Evolutionary conservation across 2,113 vertebrate genomes (phyloP).

Genomic region (Malurus melanocephalus): DNA sequence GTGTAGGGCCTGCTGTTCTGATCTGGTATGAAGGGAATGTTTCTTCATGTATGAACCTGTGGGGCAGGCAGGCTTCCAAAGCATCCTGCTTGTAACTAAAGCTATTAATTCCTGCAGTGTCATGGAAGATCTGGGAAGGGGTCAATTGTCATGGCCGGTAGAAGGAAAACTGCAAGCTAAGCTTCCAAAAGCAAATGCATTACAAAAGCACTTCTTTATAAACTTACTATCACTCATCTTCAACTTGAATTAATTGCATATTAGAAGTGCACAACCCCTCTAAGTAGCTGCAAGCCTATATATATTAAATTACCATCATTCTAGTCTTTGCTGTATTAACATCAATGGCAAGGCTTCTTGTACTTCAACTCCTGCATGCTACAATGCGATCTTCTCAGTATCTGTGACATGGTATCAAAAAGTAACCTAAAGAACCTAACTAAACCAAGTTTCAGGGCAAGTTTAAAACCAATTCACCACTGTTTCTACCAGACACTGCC

Average conservation of each 20-base stretch:
- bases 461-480: not conserved
- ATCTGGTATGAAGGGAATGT: not conserved
- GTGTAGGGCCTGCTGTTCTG: not conserved
- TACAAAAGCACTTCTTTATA: not conserved
- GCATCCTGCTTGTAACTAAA: not conserved
- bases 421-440: not conserved
- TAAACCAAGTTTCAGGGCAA: not conserved
- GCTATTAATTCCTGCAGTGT: accelerated
- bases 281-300: not conserved
- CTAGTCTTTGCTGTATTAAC: not conserved
- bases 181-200: not conserved
- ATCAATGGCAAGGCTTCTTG: not conserved
- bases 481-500: not conserved
- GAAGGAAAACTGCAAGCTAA: not conserved
- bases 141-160: accelerated
- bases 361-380: not conserved
- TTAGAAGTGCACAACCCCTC: not conserved
- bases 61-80: not conserved
- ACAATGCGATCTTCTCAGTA: not conserved
- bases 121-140: not conserved
- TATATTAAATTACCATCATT: not conserved
- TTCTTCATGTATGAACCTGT: not conserved
- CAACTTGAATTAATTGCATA: not conserved
- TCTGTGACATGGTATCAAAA: not conserved
- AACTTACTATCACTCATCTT: not conserved